Evolutionary conservation across 2,888 invertebrate species (phyloP).

Genomic region (Nowickia ferox): DNA sequence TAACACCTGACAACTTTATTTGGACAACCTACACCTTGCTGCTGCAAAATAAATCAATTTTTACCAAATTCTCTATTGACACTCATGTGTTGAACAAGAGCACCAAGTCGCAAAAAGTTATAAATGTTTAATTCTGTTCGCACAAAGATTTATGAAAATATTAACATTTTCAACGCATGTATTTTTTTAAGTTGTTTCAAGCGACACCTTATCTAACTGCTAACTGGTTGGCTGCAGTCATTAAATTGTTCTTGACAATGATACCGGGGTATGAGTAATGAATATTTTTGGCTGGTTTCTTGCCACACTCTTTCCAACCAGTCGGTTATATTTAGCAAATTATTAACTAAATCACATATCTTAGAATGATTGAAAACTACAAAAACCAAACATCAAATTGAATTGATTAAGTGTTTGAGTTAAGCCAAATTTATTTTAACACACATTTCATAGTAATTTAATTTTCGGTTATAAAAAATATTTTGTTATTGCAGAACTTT

Average conservation of each 20-base stretch:
- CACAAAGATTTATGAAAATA: slow-evolving; percentile 27
- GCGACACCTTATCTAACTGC: slow-evolving; percentile 2
- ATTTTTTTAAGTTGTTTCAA: background rate
- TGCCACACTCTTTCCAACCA: background rate
- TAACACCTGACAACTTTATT: slow-evolving; percentile 72
- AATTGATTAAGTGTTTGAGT: slow-evolving; percentile 38
- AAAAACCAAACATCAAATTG: slow-evolving; percentile 17
- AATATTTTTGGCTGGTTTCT: background rate
- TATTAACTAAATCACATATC: slow-evolving; percentile 66
- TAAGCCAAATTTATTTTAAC: slow-evolving; percentile 48
- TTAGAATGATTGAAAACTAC: slow-evolving; percentile 15
- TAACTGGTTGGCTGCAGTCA: slow-evolving; percentile 12
- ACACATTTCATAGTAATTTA: slow-evolving; percentile 20
- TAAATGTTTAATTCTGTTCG: background rate
- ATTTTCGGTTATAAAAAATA: slow-evolving; percentile 5
- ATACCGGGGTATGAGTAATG: slow-evolving; percentile 15
- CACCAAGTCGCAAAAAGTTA: slow-evolving; percentile 52
- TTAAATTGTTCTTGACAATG: slow-evolving; percentile 70
- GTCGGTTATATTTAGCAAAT: slow-evolving; percentile 37
- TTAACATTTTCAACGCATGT: slow-evolving; percentile 64
- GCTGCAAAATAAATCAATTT: slow-evolving; percentile 65
- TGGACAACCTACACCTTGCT: slow-evolving; percentile 71
- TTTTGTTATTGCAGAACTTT: background rate
- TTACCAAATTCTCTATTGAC: slow-evolving; percentile 64
- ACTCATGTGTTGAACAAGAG: slow-evolving; percentile 56